These are phyloP conservation scores for Phymorhynchus buccinoides DNA, from an alignment of 1,140 invertebrate species.

Conservation along the genomic window DNA sequence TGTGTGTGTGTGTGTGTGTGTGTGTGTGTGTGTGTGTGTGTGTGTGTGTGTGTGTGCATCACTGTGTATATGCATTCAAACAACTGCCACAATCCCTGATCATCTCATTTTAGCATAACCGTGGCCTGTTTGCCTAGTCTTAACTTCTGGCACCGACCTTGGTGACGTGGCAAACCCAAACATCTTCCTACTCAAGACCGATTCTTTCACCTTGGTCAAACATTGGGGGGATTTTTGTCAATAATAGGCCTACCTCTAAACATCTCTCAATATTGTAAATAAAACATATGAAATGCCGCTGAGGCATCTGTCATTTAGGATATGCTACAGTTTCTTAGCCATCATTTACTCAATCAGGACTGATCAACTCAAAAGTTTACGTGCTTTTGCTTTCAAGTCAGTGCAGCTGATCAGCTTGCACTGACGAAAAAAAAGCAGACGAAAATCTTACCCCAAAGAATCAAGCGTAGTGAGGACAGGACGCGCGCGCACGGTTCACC, in stretches of 20 bases:
- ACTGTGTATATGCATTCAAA: neutral
- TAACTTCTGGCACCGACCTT: conserved; percentile 21
- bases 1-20: neutral
- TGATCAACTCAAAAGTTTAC: neutral
- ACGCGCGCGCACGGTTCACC: too few species aligned
- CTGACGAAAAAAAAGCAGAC: conserved; percentile 26
- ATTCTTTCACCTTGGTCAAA: neutral
- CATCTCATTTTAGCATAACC: neutral
- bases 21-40: neutral
- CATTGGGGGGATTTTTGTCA: neutral
- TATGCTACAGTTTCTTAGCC: neutral
- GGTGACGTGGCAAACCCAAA: conserved; percentile 34
- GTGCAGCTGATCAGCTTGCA: neutral
- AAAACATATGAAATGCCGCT: too few species aligned
- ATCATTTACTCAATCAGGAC: neutral
- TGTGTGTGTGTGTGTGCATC: too few species aligned
- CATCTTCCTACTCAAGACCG: too few species aligned
- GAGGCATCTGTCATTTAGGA: neutral
- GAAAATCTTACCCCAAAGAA: conserved; percentile 15
- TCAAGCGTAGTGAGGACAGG: neutral
- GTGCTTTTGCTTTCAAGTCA: neutral
- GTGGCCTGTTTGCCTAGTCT: too few species aligned
- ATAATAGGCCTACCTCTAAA: neutral
- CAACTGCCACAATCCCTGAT: neutral
- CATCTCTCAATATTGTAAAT: too few species aligned